These are phyloP conservation scores for Macrostomum lignano DNA, from an alignment of 1,140 invertebrate genomes.

Conservation along the genomic window DNA sequence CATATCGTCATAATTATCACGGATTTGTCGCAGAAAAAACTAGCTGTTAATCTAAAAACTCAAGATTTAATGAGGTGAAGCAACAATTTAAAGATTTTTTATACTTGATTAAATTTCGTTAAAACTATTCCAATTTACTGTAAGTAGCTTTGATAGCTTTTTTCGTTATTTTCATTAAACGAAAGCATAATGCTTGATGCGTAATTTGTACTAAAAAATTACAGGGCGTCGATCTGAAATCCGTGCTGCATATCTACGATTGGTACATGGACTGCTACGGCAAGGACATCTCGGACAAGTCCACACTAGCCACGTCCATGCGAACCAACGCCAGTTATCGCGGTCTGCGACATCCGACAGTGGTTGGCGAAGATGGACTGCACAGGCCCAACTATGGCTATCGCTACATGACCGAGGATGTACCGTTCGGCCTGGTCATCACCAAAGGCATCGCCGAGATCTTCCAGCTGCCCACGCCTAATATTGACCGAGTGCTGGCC, in stretches of 20 bases:
- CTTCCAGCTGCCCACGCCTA: constrained; percentile 10
- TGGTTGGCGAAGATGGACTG: constrained; percentile 9
- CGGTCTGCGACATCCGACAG: constrained; percentile 13
- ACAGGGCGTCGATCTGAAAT: constrained; percentile 8
- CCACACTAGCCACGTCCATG: constrained; percentile 8
- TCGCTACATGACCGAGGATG: constrained; percentile 11
- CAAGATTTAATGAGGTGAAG: no score
- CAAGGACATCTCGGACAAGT: constrained; percentile 10
- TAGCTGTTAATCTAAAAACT: no score
- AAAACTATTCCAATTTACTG: no score
- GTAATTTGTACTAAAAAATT: no score
- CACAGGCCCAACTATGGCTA: constrained; percentile 12
- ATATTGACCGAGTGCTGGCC: constrained; percentile 11
- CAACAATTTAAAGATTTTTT: no score
- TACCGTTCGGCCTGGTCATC: constrained; percentile 13
- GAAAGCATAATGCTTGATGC: no score
- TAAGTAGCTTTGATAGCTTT: no score
- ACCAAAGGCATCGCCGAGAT: constrained; percentile 12
- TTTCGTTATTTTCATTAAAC: no score
- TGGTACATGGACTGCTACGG: constrained; percentile 8
- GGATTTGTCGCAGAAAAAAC: no score
- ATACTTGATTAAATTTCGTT: no score
- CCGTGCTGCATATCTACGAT: constrained; percentile 12
- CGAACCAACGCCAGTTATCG: constrained; percentile 12
- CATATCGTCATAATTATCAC: no score